phyloP scores from a whole-genome alignment of 1,140 invertebrate genomes.

The Aleiodes sp. region DNA sequence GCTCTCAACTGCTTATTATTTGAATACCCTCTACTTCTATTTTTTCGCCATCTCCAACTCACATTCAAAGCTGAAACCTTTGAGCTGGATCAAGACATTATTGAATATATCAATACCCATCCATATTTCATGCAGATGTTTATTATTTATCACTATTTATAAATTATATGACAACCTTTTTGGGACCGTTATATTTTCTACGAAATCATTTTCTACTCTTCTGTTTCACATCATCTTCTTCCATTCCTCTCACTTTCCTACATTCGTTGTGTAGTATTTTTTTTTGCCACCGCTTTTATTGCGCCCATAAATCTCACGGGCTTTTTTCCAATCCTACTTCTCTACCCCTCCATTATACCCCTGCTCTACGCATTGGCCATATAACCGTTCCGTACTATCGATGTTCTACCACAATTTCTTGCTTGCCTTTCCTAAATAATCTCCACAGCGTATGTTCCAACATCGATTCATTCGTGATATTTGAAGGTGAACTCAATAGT shows the following conservation, averaged over 20 bases:
- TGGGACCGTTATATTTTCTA: conserved; percentile 12
- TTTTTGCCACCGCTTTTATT: conserved; percentile 22
- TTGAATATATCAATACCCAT: too few species aligned
- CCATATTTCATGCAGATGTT: neutral
- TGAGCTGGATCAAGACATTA: too few species aligned
- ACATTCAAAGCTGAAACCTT: too few species aligned
- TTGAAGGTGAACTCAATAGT: neutral
- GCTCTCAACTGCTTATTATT: too few species aligned
- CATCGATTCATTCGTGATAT: conserved; percentile 5
- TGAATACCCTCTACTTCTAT: too few species aligned
- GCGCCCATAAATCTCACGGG: conserved; percentile 15
- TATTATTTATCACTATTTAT: conserved; percentile 6
- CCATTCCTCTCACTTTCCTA: neutral
- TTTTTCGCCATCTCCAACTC: too few species aligned
- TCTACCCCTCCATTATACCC: neutral
- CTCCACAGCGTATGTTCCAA: conserved; percentile 13
- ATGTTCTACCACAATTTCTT: conserved; percentile 11
- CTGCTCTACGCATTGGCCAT: neutral
- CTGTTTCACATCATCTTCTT: conserved; percentile 7
- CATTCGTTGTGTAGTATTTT: neutral
- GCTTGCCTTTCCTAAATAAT: conserved; percentile 22
- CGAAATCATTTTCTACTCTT: conserved; percentile 4
- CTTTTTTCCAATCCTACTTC: neutral
- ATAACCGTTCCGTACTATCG: conserved; percentile 24
- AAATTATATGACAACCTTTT: neutral